Percentiles rank a stretch among this genome's conserved stretches.
These are phyloP conservation scores for Leptinotarsa rubiginosa DNA, from an alignment of 2,888 invertebrate genomes.

Conservation along the genomic window DNA sequence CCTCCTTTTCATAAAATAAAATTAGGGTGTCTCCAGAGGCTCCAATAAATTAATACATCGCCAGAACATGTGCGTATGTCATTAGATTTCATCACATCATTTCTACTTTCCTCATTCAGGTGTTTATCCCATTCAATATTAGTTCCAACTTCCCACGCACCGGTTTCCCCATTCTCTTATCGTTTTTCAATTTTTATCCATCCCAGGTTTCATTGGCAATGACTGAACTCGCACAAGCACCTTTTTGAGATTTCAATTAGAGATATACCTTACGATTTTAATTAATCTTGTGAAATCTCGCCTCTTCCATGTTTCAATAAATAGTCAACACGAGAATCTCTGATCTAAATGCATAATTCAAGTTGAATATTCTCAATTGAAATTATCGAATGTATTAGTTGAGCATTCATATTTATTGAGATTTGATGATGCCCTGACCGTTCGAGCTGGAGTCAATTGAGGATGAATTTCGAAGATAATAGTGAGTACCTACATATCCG, in stretches of 20 bases:
- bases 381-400: slow-evolving; percentile 28
- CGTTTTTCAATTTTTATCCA: not conserved
- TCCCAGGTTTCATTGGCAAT: not conserved
- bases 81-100: not conserved
- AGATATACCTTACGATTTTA: slow-evolving; percentile 37
- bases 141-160: not conserved
- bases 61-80: no score
- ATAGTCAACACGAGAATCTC: slow-evolving; percentile 8
- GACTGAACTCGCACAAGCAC: not conserved
- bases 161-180: not conserved
- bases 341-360: slow-evolving; percentile 26
- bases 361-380: slow-evolving; percentile 26
- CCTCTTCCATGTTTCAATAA: slow-evolving; percentile 35
- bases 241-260: slow-evolving; percentile 37
- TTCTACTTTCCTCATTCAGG: not conserved
- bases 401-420: slow-evolving; percentile 23
- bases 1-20: no score
- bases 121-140: not conserved
- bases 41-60: no score
- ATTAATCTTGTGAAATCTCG: slow-evolving; percentile 38
- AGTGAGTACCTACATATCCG: no score
- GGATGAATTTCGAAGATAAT: not conserved
- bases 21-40: no score
- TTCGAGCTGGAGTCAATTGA: not conserved
- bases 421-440: slow-evolving; percentile 3